Conservation (phyloP, 2,888 invertebrate species). For the Pristionchus fissidentatus region DNA sequence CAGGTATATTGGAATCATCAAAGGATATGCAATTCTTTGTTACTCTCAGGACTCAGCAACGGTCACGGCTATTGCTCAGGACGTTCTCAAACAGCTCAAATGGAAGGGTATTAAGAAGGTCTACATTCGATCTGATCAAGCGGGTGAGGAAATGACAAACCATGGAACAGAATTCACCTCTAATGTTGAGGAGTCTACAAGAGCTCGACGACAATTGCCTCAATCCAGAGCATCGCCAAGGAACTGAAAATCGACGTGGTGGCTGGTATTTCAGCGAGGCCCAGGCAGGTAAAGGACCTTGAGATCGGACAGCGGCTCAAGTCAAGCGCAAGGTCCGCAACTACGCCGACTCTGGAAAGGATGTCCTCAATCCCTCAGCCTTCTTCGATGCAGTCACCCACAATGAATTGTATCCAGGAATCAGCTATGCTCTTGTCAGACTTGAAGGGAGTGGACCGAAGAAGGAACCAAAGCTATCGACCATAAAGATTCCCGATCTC, state of each 20-base stretch:
- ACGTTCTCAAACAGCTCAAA: not conserved
- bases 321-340: not conserved
- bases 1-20: not conserved
- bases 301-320: not conserved
- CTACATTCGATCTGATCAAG: not conserved
- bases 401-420: not conserved
- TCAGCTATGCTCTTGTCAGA: not conserved
- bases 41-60: not conserved
- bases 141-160: no score
- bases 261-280: not conserved
- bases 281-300: conserved; percentile 1
- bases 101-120: not conserved
- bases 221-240: not conserved
- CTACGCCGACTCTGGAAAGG: not conserved
- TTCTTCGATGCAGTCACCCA: not conserved
- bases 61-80: not conserved
- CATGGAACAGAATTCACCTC: no score
- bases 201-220: not conserved
- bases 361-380: not conserved
- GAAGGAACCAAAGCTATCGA: not conserved
- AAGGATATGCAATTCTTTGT: no score
- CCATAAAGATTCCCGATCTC: not conserved
- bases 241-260: not conserved
- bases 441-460: not conserved
- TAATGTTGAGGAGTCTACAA: conserved; percentile 1